These are phyloP conservation scores for Cerastis rubricosa DNA, from an alignment of 2,888 invertebrate species.

Conservation along the genomic window DNA sequence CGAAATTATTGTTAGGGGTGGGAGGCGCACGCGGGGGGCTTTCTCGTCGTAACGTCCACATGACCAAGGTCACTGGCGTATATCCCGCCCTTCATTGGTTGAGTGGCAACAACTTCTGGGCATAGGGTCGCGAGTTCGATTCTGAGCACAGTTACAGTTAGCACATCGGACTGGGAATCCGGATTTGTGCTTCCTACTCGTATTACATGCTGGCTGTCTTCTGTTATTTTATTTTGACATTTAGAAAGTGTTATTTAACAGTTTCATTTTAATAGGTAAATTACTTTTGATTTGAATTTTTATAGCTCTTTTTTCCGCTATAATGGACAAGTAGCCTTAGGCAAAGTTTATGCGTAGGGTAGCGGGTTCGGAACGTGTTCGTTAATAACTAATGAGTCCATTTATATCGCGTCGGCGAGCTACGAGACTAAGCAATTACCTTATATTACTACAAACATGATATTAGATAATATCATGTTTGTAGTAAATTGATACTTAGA, in stretches of 20 bases:
- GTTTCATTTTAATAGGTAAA: neutral
- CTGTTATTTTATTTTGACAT: neutral
- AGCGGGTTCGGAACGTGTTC: slow-evolving; percentile 6
- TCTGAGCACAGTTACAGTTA: neutral
- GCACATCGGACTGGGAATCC: neutral
- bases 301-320: neutral
- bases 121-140: neutral
- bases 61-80: too few species aligned
- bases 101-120: neutral
- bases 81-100: too few species aligned
- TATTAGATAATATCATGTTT: too few species aligned
- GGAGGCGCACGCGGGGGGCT: too few species aligned
- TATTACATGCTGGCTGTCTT: neutral
- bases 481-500: too few species aligned
- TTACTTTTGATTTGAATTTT: neutral
- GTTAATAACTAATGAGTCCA: slow-evolving; percentile 45
- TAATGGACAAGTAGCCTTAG: neutral
- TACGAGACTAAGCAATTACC: slow-evolving; percentile 6
- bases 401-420: slow-evolving; percentile 14
- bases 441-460: slow-evolving; percentile 8
- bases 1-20: too few species aligned
- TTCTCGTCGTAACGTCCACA: too few species aligned
- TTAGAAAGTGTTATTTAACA: neutral
- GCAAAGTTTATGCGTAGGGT: neutral
- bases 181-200: neutral